Base-by-base conservation (phyloP, 2,888 invertebrate genomes). In the Atrina japonica region DNA sequence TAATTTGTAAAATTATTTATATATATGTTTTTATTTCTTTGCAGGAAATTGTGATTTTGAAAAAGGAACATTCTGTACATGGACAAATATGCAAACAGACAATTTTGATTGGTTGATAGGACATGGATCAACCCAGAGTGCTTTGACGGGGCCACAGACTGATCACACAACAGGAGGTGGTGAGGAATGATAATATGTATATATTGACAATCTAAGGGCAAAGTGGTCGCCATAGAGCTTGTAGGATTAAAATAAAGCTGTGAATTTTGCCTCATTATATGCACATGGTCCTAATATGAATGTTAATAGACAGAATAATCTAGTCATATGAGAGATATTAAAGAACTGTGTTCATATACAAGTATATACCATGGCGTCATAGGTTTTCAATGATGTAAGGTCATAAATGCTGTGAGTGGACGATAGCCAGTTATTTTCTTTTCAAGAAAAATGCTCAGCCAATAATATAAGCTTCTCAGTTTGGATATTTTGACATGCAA, bases 121-220 rank as follows among this genome's bases (percentile, higher is more conserved):
- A 9, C 75, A 69, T 40, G 86, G 86, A 25, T 43, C 66, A 18
- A 86, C 86, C 7, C 23, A 52, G 6, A 79, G 78, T 41, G 18
- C 27, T 11, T 78, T 67, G 50, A 84, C 86, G 14, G 86, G 86
- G 52, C 87, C 87, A 16, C 49, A 59, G 2, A 58, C 43, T 30
- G 89, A 89, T 55, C 88, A 88, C 71, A 88, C 89, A 0, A 35
- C 5, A 35, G 35, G 35, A 35, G 11, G 47, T 68, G 40, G 63
- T 25, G 25, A 63, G 66, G 79, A 78, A 56, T 30, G 45, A 74
- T 75, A 85, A 86, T 30, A 83, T 76, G 73, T 94, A 93, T 80
- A 91, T 93, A 0, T 93, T 89, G n/a, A n/a, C n/a, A n/a, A n/a
- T n/a, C n/a, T n/a, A n/a, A n/a, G n/a, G n/a, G n/a, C 84, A 93